A percentile compares a stretch with the other conserved stretches of the same genome.
These are phyloP conservation scores for Tenrec ecaudatus DNA, from an alignment of 2,113 vertebrate genomes.

Conservation along the genomic window DNA sequence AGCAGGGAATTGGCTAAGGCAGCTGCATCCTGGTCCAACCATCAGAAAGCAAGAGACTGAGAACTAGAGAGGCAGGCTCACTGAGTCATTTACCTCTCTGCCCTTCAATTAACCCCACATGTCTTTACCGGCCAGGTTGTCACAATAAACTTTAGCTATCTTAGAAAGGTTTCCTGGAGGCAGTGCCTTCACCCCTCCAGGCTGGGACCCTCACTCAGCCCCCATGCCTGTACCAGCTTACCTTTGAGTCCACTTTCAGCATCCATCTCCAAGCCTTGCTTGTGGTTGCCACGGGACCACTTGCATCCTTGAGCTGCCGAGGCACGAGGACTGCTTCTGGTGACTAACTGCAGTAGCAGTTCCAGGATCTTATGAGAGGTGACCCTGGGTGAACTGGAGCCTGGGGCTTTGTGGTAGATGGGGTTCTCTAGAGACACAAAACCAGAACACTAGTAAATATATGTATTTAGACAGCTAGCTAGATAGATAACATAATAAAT, in stretches of 20 bases:
- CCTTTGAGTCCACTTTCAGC: constrained; percentile 93
- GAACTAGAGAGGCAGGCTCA: too few relatives aligned
- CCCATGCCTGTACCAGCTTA: constrained; percentile 94
- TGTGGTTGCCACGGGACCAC: constrained; percentile 92
- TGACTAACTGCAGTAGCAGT: constrained; percentile 94
- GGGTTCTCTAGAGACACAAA: too few relatives aligned
- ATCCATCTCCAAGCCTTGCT: constrained; percentile 96
- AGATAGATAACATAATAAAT: too few relatives aligned
- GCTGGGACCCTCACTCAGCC: constrained; percentile 86
- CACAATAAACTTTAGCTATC: too few relatives aligned
- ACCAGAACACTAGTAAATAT: too few relatives aligned
- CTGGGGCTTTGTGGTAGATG: constrained; percentile 76
- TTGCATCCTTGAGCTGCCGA: constrained; percentile 92
- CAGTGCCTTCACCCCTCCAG: constrained; percentile 84
- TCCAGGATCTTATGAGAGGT: constrained; percentile 98
- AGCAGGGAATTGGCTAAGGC: too few relatives aligned
- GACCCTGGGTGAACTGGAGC: constrained; percentile 88
- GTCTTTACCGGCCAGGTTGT: too few relatives aligned
- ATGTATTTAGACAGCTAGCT: too few relatives aligned
- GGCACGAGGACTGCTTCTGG: constrained; percentile 90
- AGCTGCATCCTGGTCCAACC: too few relatives aligned
- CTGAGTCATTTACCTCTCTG: too few relatives aligned
- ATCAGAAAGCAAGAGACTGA: too few relatives aligned
- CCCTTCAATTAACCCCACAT: too few relatives aligned
- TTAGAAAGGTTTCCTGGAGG: neutral